Conservation (phyloP, 2,113 vertebrate genomes). For the Cygnus atratus region DNA sequence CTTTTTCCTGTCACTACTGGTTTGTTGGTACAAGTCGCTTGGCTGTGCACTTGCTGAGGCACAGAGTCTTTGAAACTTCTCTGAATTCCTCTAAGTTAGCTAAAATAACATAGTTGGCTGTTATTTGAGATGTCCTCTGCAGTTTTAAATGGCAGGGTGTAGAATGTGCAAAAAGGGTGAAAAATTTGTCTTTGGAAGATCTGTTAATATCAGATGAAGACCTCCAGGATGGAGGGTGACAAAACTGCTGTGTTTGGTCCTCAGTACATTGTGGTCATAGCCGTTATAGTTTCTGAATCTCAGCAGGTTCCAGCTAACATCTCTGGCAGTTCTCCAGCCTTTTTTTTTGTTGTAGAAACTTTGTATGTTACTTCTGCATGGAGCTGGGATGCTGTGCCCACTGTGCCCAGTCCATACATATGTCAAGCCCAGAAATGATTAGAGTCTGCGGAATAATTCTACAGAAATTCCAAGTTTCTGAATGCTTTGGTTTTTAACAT, state of each 20-base stretch:
- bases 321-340: neutral
- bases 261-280: neutral
- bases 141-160: neutral
- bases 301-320: neutral
- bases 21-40: neutral
- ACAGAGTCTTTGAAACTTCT: neutral
- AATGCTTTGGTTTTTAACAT: neutral
- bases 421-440: neutral
- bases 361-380: accelerated
- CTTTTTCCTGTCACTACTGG: neutral
- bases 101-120: neutral
- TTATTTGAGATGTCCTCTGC: neutral
- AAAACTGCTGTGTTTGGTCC: neutral
- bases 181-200: neutral
- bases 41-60: neutral
- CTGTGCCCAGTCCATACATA: neutral
- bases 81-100: neutral
- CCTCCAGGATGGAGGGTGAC: neutral
- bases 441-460: neutral
- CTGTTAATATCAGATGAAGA: neutral
- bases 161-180: neutral
- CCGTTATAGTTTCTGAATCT: neutral
- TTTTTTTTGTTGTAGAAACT: neutral
- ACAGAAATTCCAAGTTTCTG: neutral
- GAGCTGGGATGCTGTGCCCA: neutral